These are phyloP conservation scores for Mus musculus DNA, from an alignment of 2,113 vertebrate genomes.

Conservation along the genomic window GRCm39 chr2:28218001-28218500, in stretches of 20 bases:
- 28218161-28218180: background rate
- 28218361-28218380: slow-evolving; percentile 62
- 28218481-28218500: background rate
- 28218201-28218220: accelerated
- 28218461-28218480: background rate
- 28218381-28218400: slow-evolving; percentile 63
- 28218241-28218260: accelerated
- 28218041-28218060: no score
- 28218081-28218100: background rate
- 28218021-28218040: background rate
- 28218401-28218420: background rate
- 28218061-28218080: background rate
- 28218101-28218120: no score
- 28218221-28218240: background rate
- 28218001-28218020: background rate
- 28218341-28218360: slow-evolving; percentile 4
- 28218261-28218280: background rate
- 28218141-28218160: background rate
- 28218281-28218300: background rate
- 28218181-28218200: background rate
- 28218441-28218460: background rate
- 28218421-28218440: slow-evolving; percentile 38
- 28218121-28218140: background rate
- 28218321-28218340: slow-evolving; percentile 14
- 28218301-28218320: background rate